Percentiles rank a stretch among this genome's conserved stretches.
phyloP scores from a whole-genome alignment of 2,888 invertebrate genomes.

The Mythimna vitellina region DNA sequence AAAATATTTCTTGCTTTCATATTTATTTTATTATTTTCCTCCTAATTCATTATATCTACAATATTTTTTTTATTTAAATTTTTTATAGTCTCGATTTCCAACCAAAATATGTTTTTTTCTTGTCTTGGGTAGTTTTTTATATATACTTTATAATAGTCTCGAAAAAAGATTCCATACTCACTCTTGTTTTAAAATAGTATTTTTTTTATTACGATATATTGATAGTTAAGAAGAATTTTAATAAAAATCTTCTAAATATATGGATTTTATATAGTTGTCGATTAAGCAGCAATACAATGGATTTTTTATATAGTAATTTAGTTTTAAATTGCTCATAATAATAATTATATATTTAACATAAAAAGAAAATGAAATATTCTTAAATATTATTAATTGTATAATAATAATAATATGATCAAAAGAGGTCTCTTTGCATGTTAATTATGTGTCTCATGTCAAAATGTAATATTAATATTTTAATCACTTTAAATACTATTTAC shows the following conservation, averaged over 20 bases:
- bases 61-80: neutral
- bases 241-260: constrained; percentile 12
- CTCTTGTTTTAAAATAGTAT: constrained; percentile 18
- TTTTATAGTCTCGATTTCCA: neutral
- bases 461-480: neutral
- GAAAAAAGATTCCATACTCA: neutral
- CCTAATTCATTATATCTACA: neutral
- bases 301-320: constrained; percentile 8
- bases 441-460: neutral
- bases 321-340: constrained; percentile 12
- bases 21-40: constrained; percentile 4
- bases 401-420: neutral
- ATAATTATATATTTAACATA: constrained; percentile 16
- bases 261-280: neutral
- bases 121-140: neutral
- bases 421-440: neutral
- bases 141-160: neutral
- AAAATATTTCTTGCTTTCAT: constrained; percentile 5
- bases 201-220: constrained; percentile 16
- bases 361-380: neutral
- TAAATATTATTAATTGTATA: neutral
- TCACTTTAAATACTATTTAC: neutral
- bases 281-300: constrained; percentile 3
- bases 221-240: constrained; percentile 7
- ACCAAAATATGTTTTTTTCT: neutral